These are phyloP conservation scores for Brenthis daphne DNA, from an alignment of 2,888 invertebrate species.

Conservation along the genomic window DNA sequence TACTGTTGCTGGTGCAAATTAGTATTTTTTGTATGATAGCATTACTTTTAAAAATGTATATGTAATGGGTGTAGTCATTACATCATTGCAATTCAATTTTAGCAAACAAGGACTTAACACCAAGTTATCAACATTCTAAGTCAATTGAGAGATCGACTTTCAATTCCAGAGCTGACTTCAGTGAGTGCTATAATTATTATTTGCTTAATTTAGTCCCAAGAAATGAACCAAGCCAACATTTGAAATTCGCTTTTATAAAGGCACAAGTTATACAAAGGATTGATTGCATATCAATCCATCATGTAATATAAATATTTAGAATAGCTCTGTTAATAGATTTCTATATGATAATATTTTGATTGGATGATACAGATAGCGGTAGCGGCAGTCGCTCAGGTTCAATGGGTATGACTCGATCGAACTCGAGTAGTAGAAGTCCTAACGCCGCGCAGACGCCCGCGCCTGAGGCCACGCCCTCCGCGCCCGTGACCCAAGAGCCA, in stretches of 20 bases:
- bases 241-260: too few relatives aligned
- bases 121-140: slow-evolving; percentile 67
- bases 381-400: slow-evolving; percentile 63
- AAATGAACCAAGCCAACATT: too few relatives aligned
- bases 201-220: neutral
- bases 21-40: neutral
- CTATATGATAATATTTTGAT: neutral
- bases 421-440: slow-evolving; percentile 57
- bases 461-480: slow-evolving; percentile 32
- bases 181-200: slow-evolving; percentile 52
- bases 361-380: slow-evolving; percentile 44
- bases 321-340: neutral
- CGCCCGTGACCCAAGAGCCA: slow-evolving; percentile 56
- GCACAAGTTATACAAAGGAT: too few relatives aligned
- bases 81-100: slow-evolving; percentile 40
- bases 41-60: neutral
- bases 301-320: neutral
- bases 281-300: neutral
- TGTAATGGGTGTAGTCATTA: slow-evolving; percentile 7
- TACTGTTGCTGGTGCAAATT: neutral
- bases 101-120: slow-evolving; percentile 66
- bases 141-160: slow-evolving; percentile 78
- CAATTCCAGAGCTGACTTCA: slow-evolving; percentile 67
- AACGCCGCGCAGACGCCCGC: slow-evolving; percentile 46
- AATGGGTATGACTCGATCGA: slow-evolving; percentile 57